These are phyloP conservation scores for Gonioctena quinquepunctata DNA, from an alignment of 1,140 invertebrate species.

Conservation along the genomic window DNA sequence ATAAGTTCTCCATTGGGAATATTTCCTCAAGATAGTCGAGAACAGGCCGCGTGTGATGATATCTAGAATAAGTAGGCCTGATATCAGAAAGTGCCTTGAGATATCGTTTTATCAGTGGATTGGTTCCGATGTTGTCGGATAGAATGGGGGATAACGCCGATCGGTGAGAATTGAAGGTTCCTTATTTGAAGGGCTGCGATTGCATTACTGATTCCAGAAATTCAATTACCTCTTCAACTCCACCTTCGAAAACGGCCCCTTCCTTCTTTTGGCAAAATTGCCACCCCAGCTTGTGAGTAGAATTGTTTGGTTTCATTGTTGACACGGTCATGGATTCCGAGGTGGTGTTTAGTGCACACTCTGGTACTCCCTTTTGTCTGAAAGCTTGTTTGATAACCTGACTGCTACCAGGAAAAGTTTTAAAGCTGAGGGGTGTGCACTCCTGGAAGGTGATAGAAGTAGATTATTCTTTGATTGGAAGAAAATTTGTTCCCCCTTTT, in stretches of 20 bases:
- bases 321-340: neutral
- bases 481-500: neutral
- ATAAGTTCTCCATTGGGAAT: neutral
- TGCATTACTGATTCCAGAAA: neutral
- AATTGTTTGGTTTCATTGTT: slow-evolving; percentile 3
- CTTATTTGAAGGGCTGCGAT: neutral
- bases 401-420: slow-evolving; percentile 1
- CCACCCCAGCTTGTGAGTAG: slow-evolving; percentile 11
- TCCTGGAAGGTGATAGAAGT: slow-evolving; percentile 24
- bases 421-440: slow-evolving; percentile 33
- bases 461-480: slow-evolving; percentile 5
- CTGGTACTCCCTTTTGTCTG: neutral
- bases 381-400: slow-evolving; percentile 32
- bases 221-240: slow-evolving; percentile 2
- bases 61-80: slow-evolving; percentile 33
- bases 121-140: slow-evolving; percentile 1
- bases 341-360: neutral
- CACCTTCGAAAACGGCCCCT: neutral
- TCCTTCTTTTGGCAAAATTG: neutral
- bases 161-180: slow-evolving; percentile 12
- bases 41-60: slow-evolving; percentile 25
- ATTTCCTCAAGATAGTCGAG: slow-evolving; percentile 4
- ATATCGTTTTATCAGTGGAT: slow-evolving; percentile 28
- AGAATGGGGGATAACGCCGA: slow-evolving; percentile 5
- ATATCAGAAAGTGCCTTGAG: slow-evolving; percentile 40